A percentile compares a stretch with the other conserved stretches of the same genome.
phyloP scores from a whole-genome alignment of 35 echinoderm and acorn worm genomes.

The Strongylocentrotus purpuratus region DNA sequence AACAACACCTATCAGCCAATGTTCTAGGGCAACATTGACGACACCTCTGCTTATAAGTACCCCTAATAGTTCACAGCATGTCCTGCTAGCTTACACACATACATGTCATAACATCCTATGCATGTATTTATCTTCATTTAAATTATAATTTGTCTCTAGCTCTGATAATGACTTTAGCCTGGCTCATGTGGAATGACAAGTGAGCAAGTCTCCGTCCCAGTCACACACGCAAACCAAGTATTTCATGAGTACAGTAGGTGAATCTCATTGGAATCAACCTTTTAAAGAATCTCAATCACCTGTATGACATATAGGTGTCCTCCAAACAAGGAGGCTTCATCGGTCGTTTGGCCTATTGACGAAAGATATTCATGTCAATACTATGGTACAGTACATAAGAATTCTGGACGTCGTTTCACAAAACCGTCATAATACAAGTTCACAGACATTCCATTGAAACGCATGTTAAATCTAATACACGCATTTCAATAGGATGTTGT shows the following conservation, averaged over 20 bases:
- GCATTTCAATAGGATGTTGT: too few species aligned
- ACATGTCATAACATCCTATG: background rate
- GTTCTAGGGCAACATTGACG: too few species aligned
- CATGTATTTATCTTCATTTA: background rate
- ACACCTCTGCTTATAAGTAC: too few species aligned
- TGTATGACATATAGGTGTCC: background rate
- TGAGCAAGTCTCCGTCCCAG: background rate
- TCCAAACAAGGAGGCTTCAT: background rate
- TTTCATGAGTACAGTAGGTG: background rate
- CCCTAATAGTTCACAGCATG: too few species aligned
- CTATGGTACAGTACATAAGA: background rate
- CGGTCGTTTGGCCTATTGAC: background rate
- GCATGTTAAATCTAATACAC: too few species aligned
- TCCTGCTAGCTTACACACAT: too few species aligned
- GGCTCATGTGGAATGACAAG: background rate
- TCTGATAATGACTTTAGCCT: background rate
- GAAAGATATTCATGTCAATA: background rate
- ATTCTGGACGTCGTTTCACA: background rate
- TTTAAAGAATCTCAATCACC: background rate
- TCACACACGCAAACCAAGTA: background rate
- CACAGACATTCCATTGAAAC: background rate
- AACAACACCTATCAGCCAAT: too few species aligned
- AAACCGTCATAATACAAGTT: background rate
- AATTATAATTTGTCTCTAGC: background rate
- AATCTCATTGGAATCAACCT: background rate